These are phyloP conservation scores for Porites cylindrica DNA, from an alignment of 92 coral and sea anemone genomes.

Conservation along the genomic window DNA sequence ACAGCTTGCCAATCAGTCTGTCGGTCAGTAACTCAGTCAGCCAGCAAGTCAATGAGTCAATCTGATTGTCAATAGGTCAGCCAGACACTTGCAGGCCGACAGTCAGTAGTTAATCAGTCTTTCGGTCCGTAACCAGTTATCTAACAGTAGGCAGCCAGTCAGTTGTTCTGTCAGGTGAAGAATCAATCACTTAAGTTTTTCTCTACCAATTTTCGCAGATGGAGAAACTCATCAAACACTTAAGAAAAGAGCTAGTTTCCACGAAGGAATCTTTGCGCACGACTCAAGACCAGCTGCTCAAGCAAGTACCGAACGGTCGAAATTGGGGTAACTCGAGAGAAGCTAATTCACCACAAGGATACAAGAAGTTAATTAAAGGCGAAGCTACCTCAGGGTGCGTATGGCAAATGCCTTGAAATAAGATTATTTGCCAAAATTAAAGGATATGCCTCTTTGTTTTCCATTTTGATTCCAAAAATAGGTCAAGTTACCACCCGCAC, in stretches of 20 bases:
- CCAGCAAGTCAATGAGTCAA: background rate
- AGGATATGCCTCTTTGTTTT: too few species aligned
- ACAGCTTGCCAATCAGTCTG: background rate
- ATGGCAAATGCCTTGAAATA: background rate
- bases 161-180: background rate
- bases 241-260: constrained; percentile 75
- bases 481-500: too few species aligned
- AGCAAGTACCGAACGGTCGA: constrained; percentile 3
- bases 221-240: constrained; percentile 66
- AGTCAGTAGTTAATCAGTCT: background rate
- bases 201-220: constrained; percentile 38
- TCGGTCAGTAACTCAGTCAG: background rate
- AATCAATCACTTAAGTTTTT: background rate
- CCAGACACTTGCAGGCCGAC: background rate
- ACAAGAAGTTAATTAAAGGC: constrained; percentile 14
- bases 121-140: background rate
- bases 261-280: constrained; percentile 75
- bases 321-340: constrained; percentile 18
- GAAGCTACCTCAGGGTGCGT: constrained; percentile 41
- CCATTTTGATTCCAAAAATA: too few species aligned
- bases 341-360: constrained; percentile 10
- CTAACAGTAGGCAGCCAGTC: background rate
- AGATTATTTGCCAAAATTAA: too few species aligned
- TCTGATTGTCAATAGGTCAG: background rate
- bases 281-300: constrained; percentile 79